Evolutionary conservation across 2,113 vertebrate species (phyloP).

Genomic region (Calidris pygmaea): DNA sequence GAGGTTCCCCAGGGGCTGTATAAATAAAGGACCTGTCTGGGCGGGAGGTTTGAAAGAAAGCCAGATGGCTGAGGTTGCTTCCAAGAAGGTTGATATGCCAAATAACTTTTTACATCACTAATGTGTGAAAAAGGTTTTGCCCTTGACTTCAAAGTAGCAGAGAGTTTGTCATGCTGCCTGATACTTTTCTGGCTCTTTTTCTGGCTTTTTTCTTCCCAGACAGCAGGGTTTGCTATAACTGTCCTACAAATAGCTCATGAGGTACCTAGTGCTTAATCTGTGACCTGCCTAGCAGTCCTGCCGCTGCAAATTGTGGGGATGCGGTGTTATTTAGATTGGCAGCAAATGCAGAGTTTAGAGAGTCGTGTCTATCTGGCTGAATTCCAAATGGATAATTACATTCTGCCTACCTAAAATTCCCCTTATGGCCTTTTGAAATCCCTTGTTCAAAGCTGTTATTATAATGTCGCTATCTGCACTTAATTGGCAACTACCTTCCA

Average conservation of each 20-base stretch:
- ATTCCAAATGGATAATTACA: slow-evolving; percentile 28
- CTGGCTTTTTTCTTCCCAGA: background rate
- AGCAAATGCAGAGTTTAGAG: background rate
- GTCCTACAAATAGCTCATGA: background rate
- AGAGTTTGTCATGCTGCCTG: background rate
- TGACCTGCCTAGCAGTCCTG: background rate
- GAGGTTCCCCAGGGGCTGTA: slow-evolving; percentile 3
- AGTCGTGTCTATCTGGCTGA: background rate
- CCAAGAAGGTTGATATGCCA: background rate
- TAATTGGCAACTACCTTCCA: background rate
- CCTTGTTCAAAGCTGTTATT: background rate
- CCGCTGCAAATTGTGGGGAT: background rate
- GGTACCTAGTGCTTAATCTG: background rate
- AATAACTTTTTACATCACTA: slow-evolving; percentile 7
- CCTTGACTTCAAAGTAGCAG: background rate
- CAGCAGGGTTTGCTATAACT: background rate
- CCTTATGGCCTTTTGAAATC: background rate
- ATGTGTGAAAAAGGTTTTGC: background rate
- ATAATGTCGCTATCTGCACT: background rate
- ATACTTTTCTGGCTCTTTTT: background rate
- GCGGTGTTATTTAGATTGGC: background rate
- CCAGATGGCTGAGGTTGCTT: slow-evolving; percentile 29
- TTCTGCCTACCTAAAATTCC: slow-evolving; percentile 24
- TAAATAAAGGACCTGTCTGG: background rate
- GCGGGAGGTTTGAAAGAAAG: background rate